Evolutionary conservation across 2,888 invertebrate genomes (phyloP), one percentile per base, ranked within the genome.

Genomic region (Ennomos fuscantarius): DNA sequence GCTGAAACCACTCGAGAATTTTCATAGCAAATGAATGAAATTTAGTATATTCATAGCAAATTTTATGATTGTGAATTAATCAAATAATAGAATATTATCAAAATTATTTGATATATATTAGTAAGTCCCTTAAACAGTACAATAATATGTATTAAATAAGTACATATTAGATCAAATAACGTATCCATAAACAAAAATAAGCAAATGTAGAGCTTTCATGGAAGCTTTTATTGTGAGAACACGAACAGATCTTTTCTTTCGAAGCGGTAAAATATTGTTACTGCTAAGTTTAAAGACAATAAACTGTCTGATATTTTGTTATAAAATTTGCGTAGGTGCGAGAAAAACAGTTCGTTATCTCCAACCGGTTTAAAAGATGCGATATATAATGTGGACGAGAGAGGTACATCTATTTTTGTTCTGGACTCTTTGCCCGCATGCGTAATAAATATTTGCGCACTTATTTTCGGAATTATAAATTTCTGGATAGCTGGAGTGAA

Each of bases 361-460:
- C 68, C 69, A 76, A 74, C 73, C 74, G 76, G 74, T 73, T 78
- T 71, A 69, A 69, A 76, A 87, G 76, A 81, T 76, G 74, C 74
- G 80, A 81, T 84, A 81, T 82, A 79, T 81, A 78, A 78, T 78
- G 84, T 79, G 70, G 72, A 79, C 79, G 78, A 73, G 76, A 82
- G 78, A 82, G 82, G 81, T 81, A 77, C 75, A 66, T 74, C 82
- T 86, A 86, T 86, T 86, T 86, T 83, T 68, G 82, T 82, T 73
- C 76, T 74, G 72, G 77, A 80, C 80, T 82, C 76, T 72, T 78
- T 75, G 77, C 76, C 69, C 78, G 77, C 80, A 70, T 73, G 77
- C 82, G 81, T 81, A 79, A 83, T 76, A 82, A 81, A 82, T 85
- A 79, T 82, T 83, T 83, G 84, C 79, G 71, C 73, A 75, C 73